phyloP scores from a whole-genome alignment of 2,113 vertebrate species.

The Aldabrachelys gigantea region DNA sequence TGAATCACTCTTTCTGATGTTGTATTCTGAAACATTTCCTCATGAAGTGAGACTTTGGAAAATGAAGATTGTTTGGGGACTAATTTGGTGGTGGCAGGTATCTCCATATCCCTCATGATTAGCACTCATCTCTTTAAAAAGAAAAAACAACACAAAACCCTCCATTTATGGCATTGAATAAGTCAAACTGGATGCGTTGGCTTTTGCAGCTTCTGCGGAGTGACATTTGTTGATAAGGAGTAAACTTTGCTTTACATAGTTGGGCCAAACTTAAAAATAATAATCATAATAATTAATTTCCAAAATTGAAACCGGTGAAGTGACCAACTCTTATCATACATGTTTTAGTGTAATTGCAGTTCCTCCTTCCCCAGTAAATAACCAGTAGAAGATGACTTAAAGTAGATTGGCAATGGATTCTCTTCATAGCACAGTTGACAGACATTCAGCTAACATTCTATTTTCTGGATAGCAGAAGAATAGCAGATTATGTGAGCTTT shows the following conservation, averaged over 20 bases:
- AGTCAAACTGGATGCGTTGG: not conserved
- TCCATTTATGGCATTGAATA: not conserved
- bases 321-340: not conserved
- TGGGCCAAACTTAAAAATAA: not conserved
- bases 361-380: not conserved
- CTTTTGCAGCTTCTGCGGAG: constrained; percentile 28
- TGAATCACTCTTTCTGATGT: not conserved
- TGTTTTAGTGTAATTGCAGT: not conserved
- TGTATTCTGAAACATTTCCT: not conserved
- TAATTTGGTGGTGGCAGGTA: not conserved
- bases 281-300: not conserved
- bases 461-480: not conserved
- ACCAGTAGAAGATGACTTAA: not conserved
- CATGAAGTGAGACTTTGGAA: not conserved
- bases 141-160: too few species aligned
- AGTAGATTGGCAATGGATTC: not conserved
- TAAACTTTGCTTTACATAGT: constrained; percentile 12
- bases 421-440: not conserved
- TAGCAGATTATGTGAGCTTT: not conserved
- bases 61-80: not conserved
- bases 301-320: not conserved
- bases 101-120: not conserved
- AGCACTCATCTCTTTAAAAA: not conserved
- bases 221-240: not conserved
- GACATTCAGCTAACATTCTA: not conserved